These are phyloP conservation scores for Cyprinella venusta DNA, from an alignment of 2,797 vertebrate species.

Conservation along the genomic window DNA sequence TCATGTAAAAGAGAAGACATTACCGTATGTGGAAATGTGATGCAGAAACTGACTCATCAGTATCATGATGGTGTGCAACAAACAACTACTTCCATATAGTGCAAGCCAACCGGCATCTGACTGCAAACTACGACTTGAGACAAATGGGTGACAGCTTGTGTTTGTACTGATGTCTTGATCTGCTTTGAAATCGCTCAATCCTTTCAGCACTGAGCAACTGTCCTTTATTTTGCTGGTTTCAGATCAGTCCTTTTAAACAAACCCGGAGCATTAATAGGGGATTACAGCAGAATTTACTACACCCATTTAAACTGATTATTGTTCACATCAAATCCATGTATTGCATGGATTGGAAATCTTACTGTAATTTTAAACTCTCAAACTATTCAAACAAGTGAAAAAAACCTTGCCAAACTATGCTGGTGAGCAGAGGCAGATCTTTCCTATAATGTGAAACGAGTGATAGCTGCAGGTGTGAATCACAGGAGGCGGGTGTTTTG, in stretches of 20 bases:
- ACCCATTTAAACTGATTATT: background rate
- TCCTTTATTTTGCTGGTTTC: conserved; percentile 25
- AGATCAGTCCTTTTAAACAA: conserved; percentile 18
- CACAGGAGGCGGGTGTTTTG: conserved; percentile 23
- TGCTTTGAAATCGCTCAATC: conserved; percentile 42
- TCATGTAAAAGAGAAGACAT: background rate
- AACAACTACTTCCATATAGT: conserved; percentile 2
- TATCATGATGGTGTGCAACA: background rate
- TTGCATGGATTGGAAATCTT: background rate
- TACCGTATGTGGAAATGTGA: background rate
- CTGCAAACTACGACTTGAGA: conserved; percentile 15
- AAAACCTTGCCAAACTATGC: background rate
- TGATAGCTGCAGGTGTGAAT: conserved; percentile 48
- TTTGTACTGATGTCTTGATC: conserved; percentile 44
- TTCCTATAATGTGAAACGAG: conserved; percentile 27
- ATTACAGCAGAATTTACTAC: background rate
- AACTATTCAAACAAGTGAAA: background rate
- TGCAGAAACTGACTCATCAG: background rate
- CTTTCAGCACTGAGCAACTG: conserved; percentile 20
- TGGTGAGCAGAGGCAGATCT: conserved; percentile 15
- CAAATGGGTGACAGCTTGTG: conserved; percentile 45
- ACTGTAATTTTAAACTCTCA: conserved; percentile 1
- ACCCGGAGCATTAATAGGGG: background rate
- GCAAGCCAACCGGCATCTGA: background rate
- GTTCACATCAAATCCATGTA: background rate